Percentiles rank a stretch among this genome's conserved stretches.
Conservation (phyloP, 2,113 vertebrate genomes). For the Dasyurus viverrinus region DNA sequence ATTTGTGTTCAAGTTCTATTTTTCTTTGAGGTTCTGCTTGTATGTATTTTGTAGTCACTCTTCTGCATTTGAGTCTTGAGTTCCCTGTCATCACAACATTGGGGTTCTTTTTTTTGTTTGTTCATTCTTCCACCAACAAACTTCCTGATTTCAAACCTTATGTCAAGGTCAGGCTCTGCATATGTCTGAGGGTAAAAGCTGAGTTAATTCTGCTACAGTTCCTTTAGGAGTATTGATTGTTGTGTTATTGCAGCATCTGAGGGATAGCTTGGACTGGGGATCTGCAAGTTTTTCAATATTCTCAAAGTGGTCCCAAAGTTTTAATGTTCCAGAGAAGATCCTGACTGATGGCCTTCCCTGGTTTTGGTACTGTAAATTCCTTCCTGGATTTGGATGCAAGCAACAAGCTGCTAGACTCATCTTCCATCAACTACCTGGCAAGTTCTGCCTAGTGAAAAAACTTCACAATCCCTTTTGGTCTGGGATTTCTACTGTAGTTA, state of each 20-base stretch:
- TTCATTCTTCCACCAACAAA: not conserved
- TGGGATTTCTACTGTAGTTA: too few relatives aligned
- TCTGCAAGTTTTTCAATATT: not conserved
- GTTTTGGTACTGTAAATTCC: not conserved
- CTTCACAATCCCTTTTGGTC: too few relatives aligned
- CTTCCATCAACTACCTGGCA: too few relatives aligned
- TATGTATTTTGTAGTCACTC: not conserved
- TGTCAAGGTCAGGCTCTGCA: not conserved
- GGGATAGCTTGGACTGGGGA: not conserved
- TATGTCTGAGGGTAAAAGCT: not conserved
- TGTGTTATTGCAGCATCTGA: not conserved
- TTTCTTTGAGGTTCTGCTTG: not conserved
- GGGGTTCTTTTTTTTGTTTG: not conserved
- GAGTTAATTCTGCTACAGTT: not conserved
- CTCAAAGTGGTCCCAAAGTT: too few relatives aligned
- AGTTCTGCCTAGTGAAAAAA: too few relatives aligned
- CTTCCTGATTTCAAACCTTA: not conserved
- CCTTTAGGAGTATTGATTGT: not conserved
- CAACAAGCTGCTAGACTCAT: too few relatives aligned
- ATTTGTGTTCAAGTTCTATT: not conserved
- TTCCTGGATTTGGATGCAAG: not conserved
- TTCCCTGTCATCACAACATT: not conserved
- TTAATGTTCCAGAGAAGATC: not conserved
- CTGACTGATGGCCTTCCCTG: not conserved
- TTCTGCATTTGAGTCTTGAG: not conserved